Evolutionary conservation across 1,140 invertebrate genomes (phyloP).

Genomic region (Radopholus similis): DNA sequence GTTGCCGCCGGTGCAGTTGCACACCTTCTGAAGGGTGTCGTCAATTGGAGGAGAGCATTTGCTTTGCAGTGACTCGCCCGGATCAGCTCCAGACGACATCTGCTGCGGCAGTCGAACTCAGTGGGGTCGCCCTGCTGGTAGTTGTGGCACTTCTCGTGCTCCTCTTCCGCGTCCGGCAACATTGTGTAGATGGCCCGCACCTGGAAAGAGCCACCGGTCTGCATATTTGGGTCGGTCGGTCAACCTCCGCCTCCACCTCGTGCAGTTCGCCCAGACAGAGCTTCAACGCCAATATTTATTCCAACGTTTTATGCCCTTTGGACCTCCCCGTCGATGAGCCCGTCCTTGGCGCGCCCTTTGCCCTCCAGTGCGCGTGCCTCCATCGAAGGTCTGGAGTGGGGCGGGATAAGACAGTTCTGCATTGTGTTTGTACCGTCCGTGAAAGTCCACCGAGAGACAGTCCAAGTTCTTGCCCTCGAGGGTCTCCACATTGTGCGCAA

Average conservation of each 20-base stretch:
- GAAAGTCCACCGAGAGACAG: slow-evolving; percentile 47
- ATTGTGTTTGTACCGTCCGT: too few relatives aligned
- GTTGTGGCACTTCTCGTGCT: slow-evolving; percentile 24
- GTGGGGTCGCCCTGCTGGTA: slow-evolving; percentile 37
- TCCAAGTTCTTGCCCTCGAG: slow-evolving; percentile 40
- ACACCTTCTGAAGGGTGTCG: slow-evolving; percentile 36
- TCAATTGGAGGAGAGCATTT: background rate
- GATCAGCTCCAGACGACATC: slow-evolving; percentile 48
- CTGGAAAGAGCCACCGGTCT: too few relatives aligned
- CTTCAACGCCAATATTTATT: slow-evolving; percentile 18
- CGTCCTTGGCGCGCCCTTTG: slow-evolving; percentile 48
- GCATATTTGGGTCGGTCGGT: too few relatives aligned
- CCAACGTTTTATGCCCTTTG: background rate
- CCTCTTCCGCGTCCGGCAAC: slow-evolving; percentile 29
- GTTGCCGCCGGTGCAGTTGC: slow-evolving; percentile 52
- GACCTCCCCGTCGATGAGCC: slow-evolving; percentile 40
- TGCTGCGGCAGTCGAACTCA: slow-evolving; percentile 45
- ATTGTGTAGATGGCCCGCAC: slow-evolving; percentile 39
- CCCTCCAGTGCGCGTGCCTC: slow-evolving; percentile 48
- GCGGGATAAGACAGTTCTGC: slow-evolving; percentile 27
- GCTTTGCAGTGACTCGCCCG: slow-evolving; percentile 20
- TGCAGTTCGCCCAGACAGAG: slow-evolving; percentile 39
- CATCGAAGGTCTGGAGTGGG: slow-evolving; percentile 45
- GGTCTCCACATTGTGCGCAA: slow-evolving; percentile 45
- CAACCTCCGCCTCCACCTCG: slow-evolving; percentile 42